phyloP scores from a whole-genome alignment of 2,888 invertebrate species.

The Tinea semifulvella region DNA sequence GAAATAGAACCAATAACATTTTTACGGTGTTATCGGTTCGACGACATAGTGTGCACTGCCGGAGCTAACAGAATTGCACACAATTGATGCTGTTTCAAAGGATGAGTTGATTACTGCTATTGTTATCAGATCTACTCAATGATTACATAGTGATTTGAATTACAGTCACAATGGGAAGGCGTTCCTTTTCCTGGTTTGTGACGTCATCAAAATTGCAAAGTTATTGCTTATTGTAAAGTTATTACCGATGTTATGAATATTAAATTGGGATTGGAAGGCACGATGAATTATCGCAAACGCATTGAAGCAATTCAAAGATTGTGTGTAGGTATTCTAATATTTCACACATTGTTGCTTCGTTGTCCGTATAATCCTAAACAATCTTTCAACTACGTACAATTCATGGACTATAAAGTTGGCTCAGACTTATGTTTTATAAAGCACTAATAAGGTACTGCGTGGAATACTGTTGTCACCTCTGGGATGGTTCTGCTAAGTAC shows the following conservation, averaged over 20 bases:
- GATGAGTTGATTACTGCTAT: slow-evolving; percentile 38
- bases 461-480: too few relatives aligned
- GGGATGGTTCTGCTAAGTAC: too few relatives aligned
- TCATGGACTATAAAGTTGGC: too few relatives aligned
- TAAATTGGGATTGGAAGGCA: background rate
- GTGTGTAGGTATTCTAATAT: too few relatives aligned
- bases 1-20: slow-evolving; percentile 36
- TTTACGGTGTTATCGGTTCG: slow-evolving; percentile 45
- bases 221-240: too few relatives aligned
- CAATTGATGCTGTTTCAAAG: slow-evolving; percentile 32
- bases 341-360: too few relatives aligned
- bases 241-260: too few relatives aligned
- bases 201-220: background rate
- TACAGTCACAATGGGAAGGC: background rate
- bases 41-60: slow-evolving; percentile 53
- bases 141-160: slow-evolving; percentile 3
- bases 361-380: too few relatives aligned
- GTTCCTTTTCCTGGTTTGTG: slow-evolving; percentile 3
- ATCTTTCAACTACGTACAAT: too few relatives aligned
- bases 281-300: background rate
- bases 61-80: slow-evolving; percentile 18
- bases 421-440: too few relatives aligned
- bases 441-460: too few relatives aligned
- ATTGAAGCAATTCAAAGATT: too few relatives aligned
- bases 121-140: slow-evolving; percentile 3